Conservation (phyloP, 2,797 vertebrate genomes). For the Gymnopithys bicolor region DNA sequence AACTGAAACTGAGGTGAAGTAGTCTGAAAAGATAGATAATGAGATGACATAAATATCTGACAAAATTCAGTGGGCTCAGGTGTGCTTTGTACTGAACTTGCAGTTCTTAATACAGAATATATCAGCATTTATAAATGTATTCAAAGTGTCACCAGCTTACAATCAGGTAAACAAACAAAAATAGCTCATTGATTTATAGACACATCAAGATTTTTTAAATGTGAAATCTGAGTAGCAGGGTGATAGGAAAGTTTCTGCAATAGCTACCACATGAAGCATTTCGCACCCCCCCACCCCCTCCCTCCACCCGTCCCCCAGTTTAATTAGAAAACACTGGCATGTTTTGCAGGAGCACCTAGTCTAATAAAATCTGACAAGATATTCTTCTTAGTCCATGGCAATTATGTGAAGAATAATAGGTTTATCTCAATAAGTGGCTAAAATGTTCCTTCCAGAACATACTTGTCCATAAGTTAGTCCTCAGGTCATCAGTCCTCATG, state of each 20-base stretch:
- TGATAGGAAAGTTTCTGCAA: background rate
- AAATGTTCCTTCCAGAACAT: background rate
- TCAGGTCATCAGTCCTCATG: background rate
- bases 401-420: background rate
- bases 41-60: constrained; percentile 29
- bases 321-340: background rate
- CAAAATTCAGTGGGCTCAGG: constrained; percentile 57
- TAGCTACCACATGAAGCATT: background rate
- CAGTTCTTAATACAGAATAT: constrained; percentile 13
- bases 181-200: constrained; percentile 42
- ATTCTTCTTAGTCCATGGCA: background rate
- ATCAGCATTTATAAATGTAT: constrained; percentile 28
- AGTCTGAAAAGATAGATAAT: constrained; percentile 45
- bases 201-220: background rate
- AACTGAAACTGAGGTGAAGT: constrained; percentile 37
- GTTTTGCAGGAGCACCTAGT: background rate
- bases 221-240: background rate
- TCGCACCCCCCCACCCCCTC: background rate
- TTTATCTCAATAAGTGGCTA: background rate
- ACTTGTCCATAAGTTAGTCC: background rate
- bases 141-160: background rate
- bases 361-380: background rate
- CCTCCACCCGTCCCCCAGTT: background rate
- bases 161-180: constrained; percentile 51
- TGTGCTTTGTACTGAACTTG: constrained; percentile 28